Evolutionary conservation across 2,113 vertebrate genomes (phyloP), one percentile per base, ranked within the genome.

Genomic region (Butastur rufipennis): DNA sequence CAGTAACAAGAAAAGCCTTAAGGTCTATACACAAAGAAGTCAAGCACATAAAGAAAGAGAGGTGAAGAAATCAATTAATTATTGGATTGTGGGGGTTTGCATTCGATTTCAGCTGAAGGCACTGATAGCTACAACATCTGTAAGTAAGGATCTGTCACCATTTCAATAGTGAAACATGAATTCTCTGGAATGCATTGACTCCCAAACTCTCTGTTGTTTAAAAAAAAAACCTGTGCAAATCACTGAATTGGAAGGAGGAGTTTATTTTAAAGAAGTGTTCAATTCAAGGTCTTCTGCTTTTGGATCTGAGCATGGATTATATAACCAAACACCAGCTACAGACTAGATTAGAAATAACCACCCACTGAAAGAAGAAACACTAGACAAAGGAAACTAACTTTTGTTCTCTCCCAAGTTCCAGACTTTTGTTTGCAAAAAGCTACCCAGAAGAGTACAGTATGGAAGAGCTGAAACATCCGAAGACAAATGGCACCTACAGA

Each of bases 31-130:
- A 91, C 67, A 85, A 47, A 50, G 27, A 81, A 94, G n/a, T 77
- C 86, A 95, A 81, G 55, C 77, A 81, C 38, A 58, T 89, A 71
- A 27, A 91, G 67, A 85, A 80, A 73, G 16, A 70, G 22, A 59
- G 58, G 31, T 83, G 70, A 88, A 79, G 36, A 96, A 97, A 91
- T 97, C 68, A 63, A 92, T 94, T 31, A 70, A 50, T 18, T 43
- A 63, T 82, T 91, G 61, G 42, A 74, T 66, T 82, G 50, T 58
- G 25, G n/a, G 21, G 1, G 21, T 94, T 70, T 55, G 42, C 59
- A 62, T 92, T 94, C 2, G 0, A 87, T 90, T 93, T 90, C 27
- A 79, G 34, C 62, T 53, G 79, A 93, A 74, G 74, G 88, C 43
- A 52, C 48, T 59, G 58, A 75, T 50, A 77, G 40, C 18, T 80